Conservation (phyloP, 2,797 vertebrate genomes). For the Eurystomus glaucurus region DNA sequence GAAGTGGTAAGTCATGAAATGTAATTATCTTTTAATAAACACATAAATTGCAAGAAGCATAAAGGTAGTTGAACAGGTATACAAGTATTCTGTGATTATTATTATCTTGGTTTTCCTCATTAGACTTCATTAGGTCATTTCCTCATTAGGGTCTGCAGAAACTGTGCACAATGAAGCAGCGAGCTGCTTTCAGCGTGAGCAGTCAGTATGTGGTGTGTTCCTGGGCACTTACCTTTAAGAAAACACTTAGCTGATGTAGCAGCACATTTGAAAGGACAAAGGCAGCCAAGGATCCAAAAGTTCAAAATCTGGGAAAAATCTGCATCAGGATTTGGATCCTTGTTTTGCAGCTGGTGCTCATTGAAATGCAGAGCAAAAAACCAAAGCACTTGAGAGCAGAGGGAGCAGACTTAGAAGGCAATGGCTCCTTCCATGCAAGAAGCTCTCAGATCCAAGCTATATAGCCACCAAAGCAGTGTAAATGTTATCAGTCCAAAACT, state of each 20-base stretch:
- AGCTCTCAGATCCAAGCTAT: not conserved
- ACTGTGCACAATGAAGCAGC: not conserved
- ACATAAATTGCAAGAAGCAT: not conserved
- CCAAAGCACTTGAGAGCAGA: not conserved
- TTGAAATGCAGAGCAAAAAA: not conserved
- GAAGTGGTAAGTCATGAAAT: not conserved
- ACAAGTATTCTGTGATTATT: not conserved
- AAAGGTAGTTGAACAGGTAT: not conserved
- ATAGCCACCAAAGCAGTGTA: not conserved
- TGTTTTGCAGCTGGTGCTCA: not conserved
- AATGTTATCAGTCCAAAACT: not conserved
- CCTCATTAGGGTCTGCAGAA: not conserved
- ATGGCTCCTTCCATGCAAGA: not conserved
- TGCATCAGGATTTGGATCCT: not conserved
- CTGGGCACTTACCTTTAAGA: not conserved
- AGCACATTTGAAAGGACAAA: not conserved
- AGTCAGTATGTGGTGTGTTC: not conserved
- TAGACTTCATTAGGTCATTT: not conserved
- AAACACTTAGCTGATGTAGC: not conserved
- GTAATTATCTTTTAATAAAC: not conserved
- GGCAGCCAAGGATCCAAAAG: not conserved
- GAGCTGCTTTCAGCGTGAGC: not conserved
- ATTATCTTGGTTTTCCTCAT: not conserved
- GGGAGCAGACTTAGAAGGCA: not conserved
- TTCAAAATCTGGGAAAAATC: not conserved